Conservation (phyloP, 2,888 invertebrate species). For the Acanthopleura granulata region DNA sequence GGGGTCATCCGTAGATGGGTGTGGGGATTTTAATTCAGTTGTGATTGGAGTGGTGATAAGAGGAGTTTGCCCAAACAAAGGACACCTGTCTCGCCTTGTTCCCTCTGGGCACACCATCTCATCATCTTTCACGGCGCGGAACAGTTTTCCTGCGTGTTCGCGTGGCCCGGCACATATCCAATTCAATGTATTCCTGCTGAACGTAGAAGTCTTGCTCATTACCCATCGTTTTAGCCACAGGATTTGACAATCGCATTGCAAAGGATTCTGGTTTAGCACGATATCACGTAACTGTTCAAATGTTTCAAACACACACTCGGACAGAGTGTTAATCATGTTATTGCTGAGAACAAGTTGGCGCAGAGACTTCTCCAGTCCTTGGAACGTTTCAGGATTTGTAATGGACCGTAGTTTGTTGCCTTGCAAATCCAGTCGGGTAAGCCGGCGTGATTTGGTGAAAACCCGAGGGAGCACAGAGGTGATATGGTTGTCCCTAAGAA, state of each 20-base stretch:
- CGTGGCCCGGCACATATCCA: constrained; percentile 27
- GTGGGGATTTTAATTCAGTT: background rate
- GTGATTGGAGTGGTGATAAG: background rate
- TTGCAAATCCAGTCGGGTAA: constrained; percentile 29
- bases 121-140: constrained; percentile 13
- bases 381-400: constrained; percentile 22
- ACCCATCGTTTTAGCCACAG: constrained; percentile 34
- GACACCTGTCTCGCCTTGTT: background rate
- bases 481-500: constrained; percentile 25
- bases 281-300: constrained; percentile 28
- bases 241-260: constrained; percentile 32
- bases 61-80: background rate
- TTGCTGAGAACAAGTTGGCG: constrained; percentile 24
- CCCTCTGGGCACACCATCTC: constrained; percentile 14
- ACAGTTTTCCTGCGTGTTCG: constrained; percentile 17
- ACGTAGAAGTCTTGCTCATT: constrained; percentile 24
- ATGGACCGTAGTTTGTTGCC: constrained; percentile 21
- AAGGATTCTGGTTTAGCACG: constrained; percentile 28
- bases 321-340: constrained; percentile 27
- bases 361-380: constrained; percentile 27
- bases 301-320: constrained; percentile 30
- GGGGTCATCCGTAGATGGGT: background rate
- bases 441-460: constrained; percentile 21
- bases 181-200: constrained; percentile 24
- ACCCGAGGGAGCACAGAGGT: constrained; percentile 17